Conservation (phyloP, 2,113 vertebrate species). For the Turdus rufiventris region DNA sequence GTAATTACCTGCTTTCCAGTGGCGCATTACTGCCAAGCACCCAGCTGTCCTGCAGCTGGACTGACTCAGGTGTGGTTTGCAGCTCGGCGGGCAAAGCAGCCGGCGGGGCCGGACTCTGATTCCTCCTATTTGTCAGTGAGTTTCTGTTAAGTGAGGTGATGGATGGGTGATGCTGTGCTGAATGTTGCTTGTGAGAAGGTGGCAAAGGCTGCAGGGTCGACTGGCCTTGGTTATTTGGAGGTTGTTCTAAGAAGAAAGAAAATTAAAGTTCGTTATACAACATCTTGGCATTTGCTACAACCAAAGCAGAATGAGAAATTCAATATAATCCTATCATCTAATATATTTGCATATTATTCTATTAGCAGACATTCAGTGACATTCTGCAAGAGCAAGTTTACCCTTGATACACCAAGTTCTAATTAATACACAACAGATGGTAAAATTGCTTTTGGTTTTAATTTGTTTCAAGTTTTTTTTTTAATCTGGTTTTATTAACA, state of each 20-base stretch:
- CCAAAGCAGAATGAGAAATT: constrained; percentile 50
- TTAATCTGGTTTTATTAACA: constrained; percentile 77
- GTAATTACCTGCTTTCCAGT: constrained; percentile 95
- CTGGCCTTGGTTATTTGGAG: constrained; percentile 86
- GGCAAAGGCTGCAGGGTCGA: constrained; percentile 89
- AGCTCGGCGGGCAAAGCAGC: constrained; percentile 96
- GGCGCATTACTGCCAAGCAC: constrained; percentile 98
- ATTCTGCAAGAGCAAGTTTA: constrained; percentile 76
- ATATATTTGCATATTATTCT: constrained; percentile 74
- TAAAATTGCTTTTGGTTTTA: constrained; percentile 79
- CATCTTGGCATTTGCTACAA: constrained; percentile 8
- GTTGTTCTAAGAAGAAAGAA: constrained; percentile 81
- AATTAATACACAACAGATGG: constrained; percentile 85
- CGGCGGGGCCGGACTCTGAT: constrained; percentile 92
- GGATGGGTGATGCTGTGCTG: constrained; percentile 82
- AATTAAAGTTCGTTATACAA: constrained; percentile 54
- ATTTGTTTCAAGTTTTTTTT: constrained; percentile 73
- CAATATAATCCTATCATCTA: constrained; percentile 38
- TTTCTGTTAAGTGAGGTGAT: constrained; percentile 94
- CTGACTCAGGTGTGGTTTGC: constrained; percentile 98
- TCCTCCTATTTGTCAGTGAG: constrained; percentile 95
- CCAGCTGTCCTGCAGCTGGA: constrained; percentile 99
- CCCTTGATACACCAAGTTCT: constrained; percentile 76
- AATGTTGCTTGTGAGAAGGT: constrained; percentile 89
- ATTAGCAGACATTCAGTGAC: constrained; percentile 73